Conservation (phyloP, 2,113 vertebrate species). For the Ramphastos sulfuratus region DNA sequence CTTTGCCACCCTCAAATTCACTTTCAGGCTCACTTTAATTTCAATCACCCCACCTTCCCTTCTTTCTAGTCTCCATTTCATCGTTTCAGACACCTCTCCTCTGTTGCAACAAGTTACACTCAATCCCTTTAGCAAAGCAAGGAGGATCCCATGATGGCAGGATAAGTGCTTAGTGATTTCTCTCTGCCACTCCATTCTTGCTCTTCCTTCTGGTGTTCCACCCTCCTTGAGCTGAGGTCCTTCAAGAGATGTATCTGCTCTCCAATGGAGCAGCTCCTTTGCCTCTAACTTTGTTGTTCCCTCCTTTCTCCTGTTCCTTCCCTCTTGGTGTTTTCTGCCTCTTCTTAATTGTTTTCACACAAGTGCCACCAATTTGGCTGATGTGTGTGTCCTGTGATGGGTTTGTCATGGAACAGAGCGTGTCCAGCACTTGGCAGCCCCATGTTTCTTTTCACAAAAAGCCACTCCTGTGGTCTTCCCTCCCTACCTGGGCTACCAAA, state of each 20-base stretch:
- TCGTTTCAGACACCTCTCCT: background rate
- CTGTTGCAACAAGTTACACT: background rate
- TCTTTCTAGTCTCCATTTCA: background rate
- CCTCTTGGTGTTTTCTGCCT: background rate
- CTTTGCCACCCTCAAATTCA: background rate
- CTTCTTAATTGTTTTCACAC: too few relatives aligned
- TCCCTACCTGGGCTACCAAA: background rate
- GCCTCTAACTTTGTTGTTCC: background rate
- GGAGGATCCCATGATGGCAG: background rate
- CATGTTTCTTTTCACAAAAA: background rate
- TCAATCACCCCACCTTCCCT: background rate
- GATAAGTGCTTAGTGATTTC: background rate
- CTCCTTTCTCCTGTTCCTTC: too few relatives aligned
- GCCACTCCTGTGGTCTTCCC: background rate
- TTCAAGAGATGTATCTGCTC: background rate
- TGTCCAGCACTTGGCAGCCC: background rate
- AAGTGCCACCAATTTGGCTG: too few relatives aligned
- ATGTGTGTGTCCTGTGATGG: too few relatives aligned
- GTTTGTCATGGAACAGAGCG: background rate
- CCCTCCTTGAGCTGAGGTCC: background rate
- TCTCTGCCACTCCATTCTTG: background rate
- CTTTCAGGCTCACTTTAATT: background rate
- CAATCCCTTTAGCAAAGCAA: background rate
- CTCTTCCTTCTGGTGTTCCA: background rate
- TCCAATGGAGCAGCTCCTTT: background rate